Conservation (phyloP, 1,140 invertebrate genomes). For the Hirudo medicinalis region DNA sequence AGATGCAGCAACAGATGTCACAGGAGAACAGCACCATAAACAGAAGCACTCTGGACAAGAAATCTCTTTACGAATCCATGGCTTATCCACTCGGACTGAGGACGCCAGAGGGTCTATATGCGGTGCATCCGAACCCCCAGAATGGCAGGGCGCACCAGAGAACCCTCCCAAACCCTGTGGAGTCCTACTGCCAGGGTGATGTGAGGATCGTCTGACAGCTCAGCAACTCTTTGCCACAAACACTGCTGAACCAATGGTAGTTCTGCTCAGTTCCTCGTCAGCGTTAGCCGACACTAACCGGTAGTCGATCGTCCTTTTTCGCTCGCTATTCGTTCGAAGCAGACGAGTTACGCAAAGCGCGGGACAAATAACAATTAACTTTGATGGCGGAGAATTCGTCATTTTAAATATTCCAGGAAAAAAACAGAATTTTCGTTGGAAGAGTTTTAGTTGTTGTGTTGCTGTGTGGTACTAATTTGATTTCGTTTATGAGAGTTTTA, state of each 20-base stretch:
- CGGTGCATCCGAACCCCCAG: neutral
- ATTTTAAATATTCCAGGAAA: too few species aligned
- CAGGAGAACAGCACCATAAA: neutral
- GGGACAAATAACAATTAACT: too few species aligned
- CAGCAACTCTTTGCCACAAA: neutral
- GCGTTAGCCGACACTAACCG: neutral
- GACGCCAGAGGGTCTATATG: neutral
- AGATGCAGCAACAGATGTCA: neutral
- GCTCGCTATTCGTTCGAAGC: too few species aligned
- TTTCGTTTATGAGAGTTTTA: too few species aligned
- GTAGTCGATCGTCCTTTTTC: too few species aligned
- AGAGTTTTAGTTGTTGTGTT: too few species aligned
- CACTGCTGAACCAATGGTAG: conserved; percentile 4
- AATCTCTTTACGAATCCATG: conserved; percentile 2
- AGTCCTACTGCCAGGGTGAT: neutral
- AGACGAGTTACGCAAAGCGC: too few species aligned
- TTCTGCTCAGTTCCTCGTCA: neutral
- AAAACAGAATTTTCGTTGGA: too few species aligned
- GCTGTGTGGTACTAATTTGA: too few species aligned
- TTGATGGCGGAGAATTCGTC: too few species aligned
- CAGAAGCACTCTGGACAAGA: neutral
- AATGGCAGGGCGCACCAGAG: neutral
- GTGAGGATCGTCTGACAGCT: neutral
- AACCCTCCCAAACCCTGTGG: neutral
- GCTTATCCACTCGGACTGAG: conserved; percentile 5